Percentiles rank a stretch among this genome's conserved stretches.
Conservation (phyloP, 2,888 invertebrate species). For the Aleiodes testaceus region DNA sequence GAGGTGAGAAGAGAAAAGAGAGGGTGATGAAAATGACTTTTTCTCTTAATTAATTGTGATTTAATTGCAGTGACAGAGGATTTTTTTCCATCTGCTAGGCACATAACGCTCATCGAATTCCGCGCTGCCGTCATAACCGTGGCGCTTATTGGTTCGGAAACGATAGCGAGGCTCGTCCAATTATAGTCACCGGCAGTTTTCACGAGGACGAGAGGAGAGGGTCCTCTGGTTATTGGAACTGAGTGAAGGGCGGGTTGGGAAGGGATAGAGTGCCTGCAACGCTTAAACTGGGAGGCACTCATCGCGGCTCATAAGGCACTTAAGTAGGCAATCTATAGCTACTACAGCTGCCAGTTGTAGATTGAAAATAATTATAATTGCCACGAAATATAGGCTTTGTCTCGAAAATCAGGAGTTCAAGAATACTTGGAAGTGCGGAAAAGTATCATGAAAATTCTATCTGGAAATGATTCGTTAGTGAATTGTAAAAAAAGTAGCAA, state of each 20-base stretch:
- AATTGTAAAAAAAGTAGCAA: too few relatives aligned
- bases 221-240: neutral
- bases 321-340: conserved; percentile 20
- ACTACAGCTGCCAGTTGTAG: conserved; percentile 17
- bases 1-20: too few relatives aligned
- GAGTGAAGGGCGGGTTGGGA: neutral
- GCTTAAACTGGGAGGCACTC: neutral
- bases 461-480: too few relatives aligned
- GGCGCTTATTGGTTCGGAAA: conserved; percentile 55
- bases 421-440: neutral
- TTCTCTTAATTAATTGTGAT: conserved; percentile 22
- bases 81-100: conserved; percentile 12
- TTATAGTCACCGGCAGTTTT: conserved; percentile 48
- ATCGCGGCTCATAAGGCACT: conserved; percentile 29
- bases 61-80: conserved; percentile 28
- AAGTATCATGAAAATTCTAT: neutral
- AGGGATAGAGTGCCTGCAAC: neutral
- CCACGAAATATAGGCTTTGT: neutral
- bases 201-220: conserved; percentile 3
- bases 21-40: neutral
- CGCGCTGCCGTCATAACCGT: conserved; percentile 47
- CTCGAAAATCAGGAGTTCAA: neutral
- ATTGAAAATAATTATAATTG: conserved; percentile 9
- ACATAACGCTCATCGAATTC: neutral
- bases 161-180: conserved; percentile 53